phyloP scores from a whole-genome alignment of 2,888 invertebrate species.

The Coecobrya sp. region DNA sequence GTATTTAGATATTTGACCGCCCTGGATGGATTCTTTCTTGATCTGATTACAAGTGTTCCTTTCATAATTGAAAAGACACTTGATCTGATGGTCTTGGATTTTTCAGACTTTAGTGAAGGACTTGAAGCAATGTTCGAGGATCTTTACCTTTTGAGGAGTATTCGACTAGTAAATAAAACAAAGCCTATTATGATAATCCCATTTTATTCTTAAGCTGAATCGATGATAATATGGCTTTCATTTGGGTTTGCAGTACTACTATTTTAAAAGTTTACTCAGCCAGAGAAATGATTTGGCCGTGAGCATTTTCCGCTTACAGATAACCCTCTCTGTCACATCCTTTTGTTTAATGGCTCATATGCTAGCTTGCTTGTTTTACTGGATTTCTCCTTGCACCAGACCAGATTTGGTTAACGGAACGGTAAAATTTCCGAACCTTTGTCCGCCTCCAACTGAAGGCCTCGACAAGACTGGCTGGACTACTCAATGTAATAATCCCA shows the following conservation, averaged over 20 bases:
- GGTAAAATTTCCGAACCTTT: slow-evolving; percentile 28
- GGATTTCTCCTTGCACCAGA: slow-evolving; percentile 77
- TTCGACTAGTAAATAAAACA: no score
- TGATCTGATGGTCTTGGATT: background rate
- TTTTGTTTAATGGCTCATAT: slow-evolving; percentile 84
- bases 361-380: slow-evolving; percentile 84
- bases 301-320: slow-evolving; percentile 83
- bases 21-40: slow-evolving; percentile 77
- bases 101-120: background rate
- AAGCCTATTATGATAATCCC: no score
- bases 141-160: slow-evolving; percentile 41
- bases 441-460: slow-evolving; percentile 50
- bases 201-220: no score
- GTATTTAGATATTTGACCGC: slow-evolving; percentile 73
- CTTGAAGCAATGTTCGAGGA: background rate
- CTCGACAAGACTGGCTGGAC: slow-evolving; percentile 57
- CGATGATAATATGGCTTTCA: no score
- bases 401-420: slow-evolving; percentile 54
- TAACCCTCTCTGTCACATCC: slow-evolving; percentile 81
- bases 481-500: slow-evolving; percentile 64
- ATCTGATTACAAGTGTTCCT: slow-evolving; percentile 77
- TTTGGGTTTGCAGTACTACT: slow-evolving; percentile 68
- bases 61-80: slow-evolving; percentile 56
- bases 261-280: slow-evolving; percentile 69
- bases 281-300: slow-evolving; percentile 80